These are phyloP conservation scores for Tuberolachnus salignus DNA, from an alignment of 2,888 invertebrate genomes.

Conservation along the genomic window DNA sequence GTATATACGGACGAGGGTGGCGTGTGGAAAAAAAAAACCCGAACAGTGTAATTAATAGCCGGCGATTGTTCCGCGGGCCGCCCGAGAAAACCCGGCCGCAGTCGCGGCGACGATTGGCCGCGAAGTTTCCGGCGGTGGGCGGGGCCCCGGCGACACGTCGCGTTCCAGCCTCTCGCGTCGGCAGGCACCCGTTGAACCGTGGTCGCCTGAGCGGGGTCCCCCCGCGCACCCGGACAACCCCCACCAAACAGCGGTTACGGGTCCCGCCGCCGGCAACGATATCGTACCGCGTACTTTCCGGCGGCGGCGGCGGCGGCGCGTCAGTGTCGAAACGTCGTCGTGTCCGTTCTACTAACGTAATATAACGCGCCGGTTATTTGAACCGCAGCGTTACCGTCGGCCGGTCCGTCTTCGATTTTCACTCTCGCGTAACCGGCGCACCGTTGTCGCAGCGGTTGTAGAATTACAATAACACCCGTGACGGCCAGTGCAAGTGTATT, in stretches of 20 bases:
- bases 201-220: background rate
- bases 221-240: background rate
- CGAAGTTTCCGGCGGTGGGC: constrained; percentile 25
- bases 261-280: background rate
- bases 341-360: background rate
- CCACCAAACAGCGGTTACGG: background rate
- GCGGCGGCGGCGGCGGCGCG: background rate
- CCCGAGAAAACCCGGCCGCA: background rate
- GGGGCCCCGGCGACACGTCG: constrained; percentile 18
- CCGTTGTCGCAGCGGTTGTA: background rate
- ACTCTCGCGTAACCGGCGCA: no score
- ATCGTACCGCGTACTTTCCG: background rate
- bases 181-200: constrained; percentile 27
- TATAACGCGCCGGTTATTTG: background rate
- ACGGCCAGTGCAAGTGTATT: no score
- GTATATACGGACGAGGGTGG: no score
- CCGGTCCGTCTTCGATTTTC: no score
- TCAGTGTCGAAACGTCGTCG: background rate
- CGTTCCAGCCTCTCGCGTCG: constrained; percentile 40
- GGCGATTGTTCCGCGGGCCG: no score
- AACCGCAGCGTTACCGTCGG: no score
- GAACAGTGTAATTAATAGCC: background rate
- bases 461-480: no score
- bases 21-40: background rate
- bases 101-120: constrained; percentile 17